Base-by-base conservation (phyloP, 2,113 vertebrate species). In the Elachura formosa region DNA sequence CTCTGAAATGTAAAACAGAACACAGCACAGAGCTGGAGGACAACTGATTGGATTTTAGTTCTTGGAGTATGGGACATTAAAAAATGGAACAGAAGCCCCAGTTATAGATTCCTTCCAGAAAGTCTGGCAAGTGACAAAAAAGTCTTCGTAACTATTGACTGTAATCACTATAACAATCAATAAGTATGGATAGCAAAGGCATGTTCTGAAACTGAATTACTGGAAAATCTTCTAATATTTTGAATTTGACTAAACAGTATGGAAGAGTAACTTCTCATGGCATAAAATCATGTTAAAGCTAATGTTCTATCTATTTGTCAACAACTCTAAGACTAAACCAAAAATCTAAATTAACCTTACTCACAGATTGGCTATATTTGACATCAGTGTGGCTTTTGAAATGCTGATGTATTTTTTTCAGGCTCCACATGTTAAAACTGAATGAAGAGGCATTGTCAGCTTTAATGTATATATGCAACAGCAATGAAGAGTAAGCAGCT, bases 401-500 rank as follows among this genome's bases (percentile, higher is more conserved):
- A 81, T 74, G 59, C 41, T 90, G 46, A 33, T 90, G 36, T 38
- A 17, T 90, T 86, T 87, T 87, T 93, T 91, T 66, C 63, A 86
- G 31, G 58, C 91, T 72, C 58, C 51, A 79, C 16, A 59, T 54
- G 73, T 82, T 87, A 76, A 94, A 95, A 89, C 11, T 61, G 28
- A 68, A 84, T 84, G 76, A 89, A 62, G 46, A 85, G 28, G 26
- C 59, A 74, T 23, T 93, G 79, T 71, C 21, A 77, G 68, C 78
- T 93, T 89, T 92, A 96, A 93, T 9, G 9, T 81, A 85, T 59
- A 84, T 58, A 59, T 62, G 80, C 59, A 92, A 79, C 13, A 87
- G 77, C 68, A 84, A 46, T 55, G 64, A 87, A 90, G 79, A 94
- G 63, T 49, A 79, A 82, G 74, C 84, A 92, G 93, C 86, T 96